Evolutionary conservation across 2,888 invertebrate genomes (phyloP), one percentile per base, ranked within the genome.

Genomic region (Nomada lathburiana): DNA sequence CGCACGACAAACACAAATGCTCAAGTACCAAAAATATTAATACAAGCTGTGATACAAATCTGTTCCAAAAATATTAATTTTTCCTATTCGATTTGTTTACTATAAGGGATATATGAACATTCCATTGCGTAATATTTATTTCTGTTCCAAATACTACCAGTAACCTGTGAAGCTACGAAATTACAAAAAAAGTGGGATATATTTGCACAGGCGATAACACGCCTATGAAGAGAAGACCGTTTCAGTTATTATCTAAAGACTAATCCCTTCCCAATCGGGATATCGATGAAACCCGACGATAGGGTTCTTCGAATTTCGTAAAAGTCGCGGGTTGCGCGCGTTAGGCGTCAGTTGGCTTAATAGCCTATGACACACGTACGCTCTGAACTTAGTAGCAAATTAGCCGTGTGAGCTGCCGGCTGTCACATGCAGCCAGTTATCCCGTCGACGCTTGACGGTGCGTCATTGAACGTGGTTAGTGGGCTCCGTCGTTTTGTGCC

Each of bases 391-490:
- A 75, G 83, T 57, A 16, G 23, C 59, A 26, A 72, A 63, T 55
- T 53, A 65, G 63, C 63, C 69, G 63, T 82, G 75, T 59, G 55
- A 72, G 78, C 82, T 65, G 84, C 89, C 90, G 89, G 89, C 85
- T 90, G 88, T 89, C 90, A 90, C 90, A 90, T 89, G 88, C 86
- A 86, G 84, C 84, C 88, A 90, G 90, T 88, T 82, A 70, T 88
- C 83, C 76, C 83, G 83, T 85, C 83, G 85, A 85, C 86, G 85
- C 74, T 78, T 69, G 78, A 26, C 84, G 81, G 84, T 72, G 81
- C 67, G 70, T 84, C 62, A 70, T 78, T 57, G 36, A n/a, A 23
- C 29, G 60, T 52, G 72, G 52, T 67, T 47, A 16, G 59, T 1
- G 53, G 47, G 44, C 55, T 57, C 36, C 36, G 13, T n/a, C 16